Evolutionary conservation across 1,140 invertebrate species (phyloP), one percentile per base, ranked within the genome.

Genomic region (Stratiolaelaps scimitus): DNA sequence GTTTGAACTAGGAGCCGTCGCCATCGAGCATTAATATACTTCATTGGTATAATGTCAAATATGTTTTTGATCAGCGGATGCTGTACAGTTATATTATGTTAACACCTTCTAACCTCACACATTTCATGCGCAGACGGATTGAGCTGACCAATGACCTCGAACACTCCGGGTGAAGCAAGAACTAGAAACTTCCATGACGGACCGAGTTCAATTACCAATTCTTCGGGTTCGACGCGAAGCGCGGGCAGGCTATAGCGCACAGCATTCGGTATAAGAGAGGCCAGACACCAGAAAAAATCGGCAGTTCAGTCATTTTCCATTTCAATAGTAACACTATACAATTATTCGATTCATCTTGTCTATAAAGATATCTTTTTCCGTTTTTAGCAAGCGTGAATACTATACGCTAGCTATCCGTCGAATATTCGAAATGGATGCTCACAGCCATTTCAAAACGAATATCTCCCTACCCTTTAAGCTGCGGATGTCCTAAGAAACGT

Each of bases 101-200:
- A n/a, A n/a, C n/a, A n/a, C n/a, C n/a, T n/a, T 19, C 53, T 60
- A 15, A 60, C 53, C 53, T 60, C 53, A 6, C 26, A 60, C 26
- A 60, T 60, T 26, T 60, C 53, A 29, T 60, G 53, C 15, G 26
- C 26, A 10, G 26, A 29, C 15, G 53, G 53, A 6, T 23, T 60
- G 26, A 60, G 20, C 2, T 60, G 53, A 17, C 20, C 34, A 2
- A 60, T 15, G 2, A 60, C 53, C 34, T 60, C 53, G 10, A 60
- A 60, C 2, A 60, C 53, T 26, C 53, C 53, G 34, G 53, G 53
- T 26, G 53, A 60, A 23, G 53, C 53, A 15, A 60, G 20, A 60
- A 60, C 34, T 4, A 60, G 53, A 26, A 60, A 60, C 10, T 60
- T 60, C 53, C 53, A 60, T 26, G 13, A 5, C 20, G 53, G 53